Evolutionary conservation across 92 coral and sea anemone genomes (phyloP).

Genomic region (Zoanthus sansibaricus): DNA sequence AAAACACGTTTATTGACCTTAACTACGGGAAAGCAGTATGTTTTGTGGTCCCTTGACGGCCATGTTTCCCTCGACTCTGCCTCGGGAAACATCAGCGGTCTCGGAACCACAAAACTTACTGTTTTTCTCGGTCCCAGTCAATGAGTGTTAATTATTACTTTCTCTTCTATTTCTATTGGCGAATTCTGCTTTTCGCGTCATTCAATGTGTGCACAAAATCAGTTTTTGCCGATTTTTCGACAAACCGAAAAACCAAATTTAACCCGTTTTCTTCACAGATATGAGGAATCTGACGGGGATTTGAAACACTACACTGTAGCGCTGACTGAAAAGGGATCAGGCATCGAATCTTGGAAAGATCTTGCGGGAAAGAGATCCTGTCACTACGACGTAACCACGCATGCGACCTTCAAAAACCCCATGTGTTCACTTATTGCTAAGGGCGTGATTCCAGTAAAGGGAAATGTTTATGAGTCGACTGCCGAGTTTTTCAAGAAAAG

Average conservation of each 20-base stretch:
- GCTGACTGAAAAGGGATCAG: constrained; percentile 34
- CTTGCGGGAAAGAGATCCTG: constrained; percentile 50
- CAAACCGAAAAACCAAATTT: no score
- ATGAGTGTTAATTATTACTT: no score
- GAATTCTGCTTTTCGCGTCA: no score
- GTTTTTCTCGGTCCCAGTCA: no score
- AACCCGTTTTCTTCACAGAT: neutral
- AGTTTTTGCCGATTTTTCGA: neutral
- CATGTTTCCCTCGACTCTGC: no score
- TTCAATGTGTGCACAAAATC: neutral
- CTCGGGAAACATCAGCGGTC: no score
- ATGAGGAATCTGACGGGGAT: neutral
- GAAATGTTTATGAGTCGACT: constrained; percentile 63
- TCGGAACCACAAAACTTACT: no score
- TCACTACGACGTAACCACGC: constrained; percentile 54
- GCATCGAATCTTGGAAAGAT: constrained; percentile 35
- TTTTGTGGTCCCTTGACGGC: no score
- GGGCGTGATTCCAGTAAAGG: constrained; percentile 35
- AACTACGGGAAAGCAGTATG: no score
- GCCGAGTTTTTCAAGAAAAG: constrained; percentile 61
- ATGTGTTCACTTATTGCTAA: constrained; percentile 63
- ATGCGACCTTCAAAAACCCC: constrained; percentile 66
- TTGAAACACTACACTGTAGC: constrained; percentile 57
- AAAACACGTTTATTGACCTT: no score
- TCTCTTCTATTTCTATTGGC: no score